Percentiles rank a stretch among this genome's conserved stretches.
Conservation (phyloP, 2,113 vertebrate genomes). For the Sylvia atricapilla region DNA sequence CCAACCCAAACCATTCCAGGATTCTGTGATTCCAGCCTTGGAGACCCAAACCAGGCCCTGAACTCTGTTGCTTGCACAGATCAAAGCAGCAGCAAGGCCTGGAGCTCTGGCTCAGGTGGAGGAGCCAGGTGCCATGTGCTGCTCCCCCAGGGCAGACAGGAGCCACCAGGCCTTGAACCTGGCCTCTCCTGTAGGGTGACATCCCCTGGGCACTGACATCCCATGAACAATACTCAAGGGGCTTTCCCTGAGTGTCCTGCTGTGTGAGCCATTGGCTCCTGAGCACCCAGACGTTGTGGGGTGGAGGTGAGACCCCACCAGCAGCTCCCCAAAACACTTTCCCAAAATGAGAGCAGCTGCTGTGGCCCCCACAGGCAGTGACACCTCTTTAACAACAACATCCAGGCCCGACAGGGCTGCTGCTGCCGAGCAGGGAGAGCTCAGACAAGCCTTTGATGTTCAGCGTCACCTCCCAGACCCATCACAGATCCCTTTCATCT, state of each 20-base stretch:
- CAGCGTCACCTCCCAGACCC: not conserved
- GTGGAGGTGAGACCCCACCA: not conserved
- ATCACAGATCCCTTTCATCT: not conserved
- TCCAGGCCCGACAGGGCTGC: not conserved
- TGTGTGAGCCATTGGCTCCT: not conserved
- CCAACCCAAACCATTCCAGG: not conserved
- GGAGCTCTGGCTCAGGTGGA: not conserved
- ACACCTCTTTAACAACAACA: not conserved
- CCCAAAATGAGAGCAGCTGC: not conserved
- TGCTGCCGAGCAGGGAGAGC: not conserved
- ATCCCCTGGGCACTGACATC: not conserved
- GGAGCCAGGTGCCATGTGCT: not conserved
- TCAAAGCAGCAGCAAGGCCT: not conserved
- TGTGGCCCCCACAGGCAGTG: rapidly evolving
- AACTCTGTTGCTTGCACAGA: not conserved
- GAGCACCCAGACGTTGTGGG: rapidly evolving
- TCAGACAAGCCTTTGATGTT: not conserved
- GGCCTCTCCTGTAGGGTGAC: too few species aligned
- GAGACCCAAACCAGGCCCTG: not conserved
- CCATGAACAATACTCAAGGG: not conserved
- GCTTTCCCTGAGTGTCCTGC: not conserved
- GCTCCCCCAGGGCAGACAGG: not conserved
- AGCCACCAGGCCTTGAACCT: not conserved
- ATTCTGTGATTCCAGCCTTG: not conserved
- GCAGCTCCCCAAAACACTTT: not conserved